Percentiles rank a stretch among this genome's conserved stretches.
phyloP scores from a whole-genome alignment of 2,888 invertebrate genomes.

The Girardia tigrina region DNA sequence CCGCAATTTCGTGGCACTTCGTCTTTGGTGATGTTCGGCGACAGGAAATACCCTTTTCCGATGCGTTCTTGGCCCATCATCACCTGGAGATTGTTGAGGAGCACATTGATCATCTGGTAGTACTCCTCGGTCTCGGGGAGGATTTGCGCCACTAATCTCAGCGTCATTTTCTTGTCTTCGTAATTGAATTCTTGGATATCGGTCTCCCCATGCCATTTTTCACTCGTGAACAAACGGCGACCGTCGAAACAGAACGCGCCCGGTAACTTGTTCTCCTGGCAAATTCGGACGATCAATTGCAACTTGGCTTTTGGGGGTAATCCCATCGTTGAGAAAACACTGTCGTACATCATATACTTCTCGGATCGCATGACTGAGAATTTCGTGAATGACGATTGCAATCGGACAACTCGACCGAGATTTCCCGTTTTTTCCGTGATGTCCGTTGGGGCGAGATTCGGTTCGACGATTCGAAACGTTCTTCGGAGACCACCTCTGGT shows the following conservation, averaged over 20 bases:
- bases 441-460: not conserved
- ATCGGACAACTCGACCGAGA: not conserved
- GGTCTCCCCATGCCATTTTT: not conserved
- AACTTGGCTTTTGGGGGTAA: not conserved
- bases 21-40: slow-evolving; percentile 2
- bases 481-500: slow-evolving; percentile 10
- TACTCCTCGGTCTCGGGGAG: slow-evolving; percentile 26
- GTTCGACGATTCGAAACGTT: slow-evolving; percentile 12
- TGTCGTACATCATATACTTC: slow-evolving; percentile 1
- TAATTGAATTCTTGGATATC: not conserved
- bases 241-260: not conserved
- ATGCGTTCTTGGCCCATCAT: slow-evolving; percentile 26
- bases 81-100: slow-evolving; percentile 29
- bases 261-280: slow-evolving; percentile 8
- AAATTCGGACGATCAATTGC: not conserved
- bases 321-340: not conserved
- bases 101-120: slow-evolving; percentile 29
- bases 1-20: not conserved
- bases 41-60: slow-evolving; percentile 2
- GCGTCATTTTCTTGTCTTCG: not conserved
- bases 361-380: not conserved
- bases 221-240: not conserved
- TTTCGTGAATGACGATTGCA: not conserved
- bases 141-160: not conserved
- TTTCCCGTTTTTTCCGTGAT: slow-evolving; percentile 26